A percentile compares a stretch with the other conserved stretches of the same genome.
Evolutionary conservation across 2,113 vertebrate genomes (phyloP).

Genomic region (Scalopus aquaticus): DNA sequence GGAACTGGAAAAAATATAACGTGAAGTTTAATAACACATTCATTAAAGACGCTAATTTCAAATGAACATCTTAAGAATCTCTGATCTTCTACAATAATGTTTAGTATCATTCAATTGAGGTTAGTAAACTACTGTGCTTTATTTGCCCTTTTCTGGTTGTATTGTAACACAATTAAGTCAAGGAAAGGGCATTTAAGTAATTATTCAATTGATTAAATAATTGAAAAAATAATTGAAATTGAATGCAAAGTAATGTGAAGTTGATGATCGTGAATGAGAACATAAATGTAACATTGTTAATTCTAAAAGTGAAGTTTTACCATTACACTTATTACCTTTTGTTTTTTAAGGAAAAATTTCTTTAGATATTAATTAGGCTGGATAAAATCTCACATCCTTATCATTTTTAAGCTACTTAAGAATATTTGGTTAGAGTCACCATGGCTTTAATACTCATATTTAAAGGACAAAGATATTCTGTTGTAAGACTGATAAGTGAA

Average conservation of each 20-base stretch:
- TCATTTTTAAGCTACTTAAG: constrained; percentile 11
- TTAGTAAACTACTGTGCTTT: background rate
- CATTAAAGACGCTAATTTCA: constrained; percentile 13
- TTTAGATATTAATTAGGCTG: background rate
- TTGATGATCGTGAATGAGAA: background rate
- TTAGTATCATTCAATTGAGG: constrained; percentile 19
- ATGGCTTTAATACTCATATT: background rate
- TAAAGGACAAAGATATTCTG: background rate
- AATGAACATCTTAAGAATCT: background rate
- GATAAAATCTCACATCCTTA: background rate
- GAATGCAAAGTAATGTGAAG: background rate
- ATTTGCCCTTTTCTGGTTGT: background rate
- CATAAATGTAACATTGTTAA: constrained; percentile 7
- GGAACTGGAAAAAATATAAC: constrained; percentile 3
- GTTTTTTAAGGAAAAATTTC: background rate
- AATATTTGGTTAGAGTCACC: background rate
- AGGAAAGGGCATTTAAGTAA: constrained; percentile 7
- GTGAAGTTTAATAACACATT: constrained; percentile 17
- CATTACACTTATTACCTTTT: background rate
- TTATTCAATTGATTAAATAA: background rate
- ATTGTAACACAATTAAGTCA: background rate
- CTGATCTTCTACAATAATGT: background rate
- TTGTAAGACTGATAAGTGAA: background rate
- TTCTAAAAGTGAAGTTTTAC: constrained; percentile 9
- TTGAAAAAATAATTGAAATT: background rate